phyloP scores from a whole-genome alignment of 92 coral and sea anemone genomes.

The Phenganax marumi region DNA sequence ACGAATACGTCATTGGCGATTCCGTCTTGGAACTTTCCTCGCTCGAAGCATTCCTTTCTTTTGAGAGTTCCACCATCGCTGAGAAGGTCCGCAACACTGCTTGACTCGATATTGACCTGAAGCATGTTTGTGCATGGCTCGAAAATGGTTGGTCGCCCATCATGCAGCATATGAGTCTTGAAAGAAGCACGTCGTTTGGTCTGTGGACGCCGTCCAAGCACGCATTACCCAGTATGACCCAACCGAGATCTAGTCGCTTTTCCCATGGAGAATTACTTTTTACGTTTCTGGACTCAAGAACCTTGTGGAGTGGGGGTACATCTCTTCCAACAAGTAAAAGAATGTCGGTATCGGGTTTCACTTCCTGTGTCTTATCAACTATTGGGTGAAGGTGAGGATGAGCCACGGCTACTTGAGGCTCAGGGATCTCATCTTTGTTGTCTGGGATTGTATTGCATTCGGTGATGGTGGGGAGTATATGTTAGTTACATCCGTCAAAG shows the following conservation, averaged over 20 bases:
- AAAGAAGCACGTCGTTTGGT: conserved; percentile 32
- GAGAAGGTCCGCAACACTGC: background rate
- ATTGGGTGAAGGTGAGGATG: conserved; percentile 48
- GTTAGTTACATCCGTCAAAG: background rate
- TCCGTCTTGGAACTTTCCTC: background rate
- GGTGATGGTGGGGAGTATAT: conserved; percentile 1
- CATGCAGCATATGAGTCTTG: conserved; percentile 57
- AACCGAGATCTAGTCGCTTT: background rate
- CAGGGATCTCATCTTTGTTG: conserved; percentile 36
- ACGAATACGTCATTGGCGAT: conserved; percentile 11
- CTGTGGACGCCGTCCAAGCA: conserved; percentile 62
- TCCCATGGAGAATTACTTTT: conserved; percentile 3
- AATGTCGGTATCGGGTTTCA: conserved; percentile 37
- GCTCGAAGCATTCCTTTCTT: background rate
- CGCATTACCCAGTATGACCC: conserved; percentile 42
- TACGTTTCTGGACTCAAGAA: background rate
- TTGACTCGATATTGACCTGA: background rate
- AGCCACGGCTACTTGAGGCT: conserved; percentile 47
- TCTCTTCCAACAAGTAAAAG: conserved; percentile 59
- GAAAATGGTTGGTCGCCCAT: conserved; percentile 54
- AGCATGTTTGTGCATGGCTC: conserved; percentile 54
- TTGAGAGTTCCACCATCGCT: background rate
- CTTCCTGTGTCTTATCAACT: conserved; percentile 44
- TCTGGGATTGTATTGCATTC: conserved; percentile 14
- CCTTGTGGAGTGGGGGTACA: conserved; percentile 24